phyloP scores from a whole-genome alignment of 2,113 vertebrate genomes.

The Ceyx cyanopectus region DNA sequence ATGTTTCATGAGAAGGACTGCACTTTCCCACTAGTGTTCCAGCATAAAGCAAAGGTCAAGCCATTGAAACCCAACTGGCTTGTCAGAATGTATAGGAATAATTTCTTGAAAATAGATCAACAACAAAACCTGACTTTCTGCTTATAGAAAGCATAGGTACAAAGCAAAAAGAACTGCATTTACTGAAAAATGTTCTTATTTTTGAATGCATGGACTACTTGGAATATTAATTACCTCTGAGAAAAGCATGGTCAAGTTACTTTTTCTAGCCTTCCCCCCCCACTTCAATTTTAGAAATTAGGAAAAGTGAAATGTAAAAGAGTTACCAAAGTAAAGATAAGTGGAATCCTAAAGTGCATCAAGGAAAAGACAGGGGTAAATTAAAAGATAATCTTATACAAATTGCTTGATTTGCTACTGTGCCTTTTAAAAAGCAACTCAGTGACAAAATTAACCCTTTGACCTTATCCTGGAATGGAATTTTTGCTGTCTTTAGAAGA shows the following conservation, averaged over 20 bases:
- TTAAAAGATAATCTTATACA: constrained; percentile 53
- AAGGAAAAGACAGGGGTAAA: not conserved
- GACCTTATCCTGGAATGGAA: constrained; percentile 72
- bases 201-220: not conserved
- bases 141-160: not conserved
- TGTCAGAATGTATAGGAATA: not conserved
- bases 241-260: not conserved
- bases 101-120: not conserved
- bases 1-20: not conserved
- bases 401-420: constrained; percentile 67
- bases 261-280: not conserved
- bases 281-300: not conserved
- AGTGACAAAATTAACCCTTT: constrained; percentile 73
- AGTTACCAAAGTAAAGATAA: not conserved
- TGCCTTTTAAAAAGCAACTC: constrained; percentile 57
- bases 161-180: not conserved
- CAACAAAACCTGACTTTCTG: not conserved
- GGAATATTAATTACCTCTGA: not conserved
- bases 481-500: constrained; percentile 68
- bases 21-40: not conserved
- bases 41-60: not conserved
- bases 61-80: not conserved
- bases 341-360: not conserved
- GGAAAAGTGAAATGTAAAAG: not conserved
- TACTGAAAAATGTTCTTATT: not conserved